Conservation (phyloP, 2,888 invertebrate species). For the Apocheima hispidaria region DNA sequence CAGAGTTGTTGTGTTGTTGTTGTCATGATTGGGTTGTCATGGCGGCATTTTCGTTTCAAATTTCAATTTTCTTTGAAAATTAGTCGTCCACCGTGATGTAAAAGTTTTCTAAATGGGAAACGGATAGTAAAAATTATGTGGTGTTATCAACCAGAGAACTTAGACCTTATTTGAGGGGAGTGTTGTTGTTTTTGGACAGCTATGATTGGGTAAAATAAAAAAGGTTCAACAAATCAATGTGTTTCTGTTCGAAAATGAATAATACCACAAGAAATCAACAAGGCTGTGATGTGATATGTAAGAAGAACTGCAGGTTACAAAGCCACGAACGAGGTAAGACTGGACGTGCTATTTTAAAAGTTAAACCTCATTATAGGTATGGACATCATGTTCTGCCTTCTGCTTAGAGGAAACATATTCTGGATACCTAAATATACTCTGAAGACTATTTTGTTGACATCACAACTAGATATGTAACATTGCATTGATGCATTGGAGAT, state of each 20-base stretch:
- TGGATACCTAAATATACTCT: too few species aligned
- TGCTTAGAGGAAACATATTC: too few species aligned
- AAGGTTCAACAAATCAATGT: constrained; percentile 5
- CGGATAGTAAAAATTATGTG: constrained; percentile 17
- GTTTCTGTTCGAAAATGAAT: constrained; percentile 51
- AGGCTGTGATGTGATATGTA: constrained; percentile 53
- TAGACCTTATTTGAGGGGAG: constrained; percentile 1
- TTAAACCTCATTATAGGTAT: too few species aligned
- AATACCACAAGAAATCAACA: constrained; percentile 50
- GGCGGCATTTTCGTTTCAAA: constrained; percentile 67
- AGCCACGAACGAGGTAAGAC: constrained; percentile 13
- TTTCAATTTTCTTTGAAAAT: not conserved
- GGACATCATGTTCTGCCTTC: too few species aligned
- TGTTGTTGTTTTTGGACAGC: not conserved
- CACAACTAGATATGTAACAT: too few species aligned
- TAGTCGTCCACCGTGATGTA: constrained; percentile 11
- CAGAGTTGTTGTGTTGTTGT: not conserved
- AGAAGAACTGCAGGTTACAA: constrained; percentile 31
- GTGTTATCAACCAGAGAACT: constrained; percentile 8
- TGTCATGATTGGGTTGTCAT: constrained; percentile 60
- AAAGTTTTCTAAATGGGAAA: constrained; percentile 11
- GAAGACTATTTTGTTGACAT: too few species aligned
- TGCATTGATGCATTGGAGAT: too few species aligned
- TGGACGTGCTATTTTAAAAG: too few species aligned
- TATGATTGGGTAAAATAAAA: constrained; percentile 24